A percentile compares a stretch with the other conserved stretches of the same genome.
Evolutionary conservation across 2,797 vertebrate genomes (phyloP).

Genomic region (Periparus ater): DNA sequence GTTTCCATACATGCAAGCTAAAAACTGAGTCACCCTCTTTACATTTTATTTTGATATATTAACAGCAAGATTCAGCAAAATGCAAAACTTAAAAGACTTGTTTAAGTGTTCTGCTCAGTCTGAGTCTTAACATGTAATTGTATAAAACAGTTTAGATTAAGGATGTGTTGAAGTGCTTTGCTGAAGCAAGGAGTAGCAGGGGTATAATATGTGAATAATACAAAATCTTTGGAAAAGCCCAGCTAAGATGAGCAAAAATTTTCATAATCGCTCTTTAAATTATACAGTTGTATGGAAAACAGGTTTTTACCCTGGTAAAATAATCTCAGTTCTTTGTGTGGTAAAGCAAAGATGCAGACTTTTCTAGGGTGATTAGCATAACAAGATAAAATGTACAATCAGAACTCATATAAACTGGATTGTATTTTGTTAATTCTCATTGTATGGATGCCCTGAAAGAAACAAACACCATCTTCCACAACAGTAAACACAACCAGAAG

Average conservation of each 20-base stretch:
- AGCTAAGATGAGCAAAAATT: not conserved
- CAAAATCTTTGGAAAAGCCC: not conserved
- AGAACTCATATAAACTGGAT: not conserved
- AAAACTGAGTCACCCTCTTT: not conserved
- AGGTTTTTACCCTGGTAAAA: not conserved
- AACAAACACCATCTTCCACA: not conserved
- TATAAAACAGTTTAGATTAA: not conserved
- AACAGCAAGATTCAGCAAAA: constrained; percentile 10
- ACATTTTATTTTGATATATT: not conserved
- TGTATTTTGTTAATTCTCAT: not conserved
- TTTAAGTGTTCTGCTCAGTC: not conserved
- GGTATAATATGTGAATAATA: not conserved
- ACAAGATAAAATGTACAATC: not conserved
- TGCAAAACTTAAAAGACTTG: not conserved
- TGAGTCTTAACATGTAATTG: not conserved
- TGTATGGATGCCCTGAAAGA: not conserved
- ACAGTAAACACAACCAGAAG: not conserved
- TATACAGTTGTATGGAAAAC: not conserved
- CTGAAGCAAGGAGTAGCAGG: not conserved
- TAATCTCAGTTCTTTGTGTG: not conserved
- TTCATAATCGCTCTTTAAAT: not conserved
- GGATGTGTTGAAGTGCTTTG: not conserved
- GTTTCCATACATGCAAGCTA: not conserved
- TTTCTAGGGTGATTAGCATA: not conserved
- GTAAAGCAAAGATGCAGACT: not conserved